phyloP scores from a whole-genome alignment of 2,888 invertebrate species.

The Trachelus troglodyta region DNA sequence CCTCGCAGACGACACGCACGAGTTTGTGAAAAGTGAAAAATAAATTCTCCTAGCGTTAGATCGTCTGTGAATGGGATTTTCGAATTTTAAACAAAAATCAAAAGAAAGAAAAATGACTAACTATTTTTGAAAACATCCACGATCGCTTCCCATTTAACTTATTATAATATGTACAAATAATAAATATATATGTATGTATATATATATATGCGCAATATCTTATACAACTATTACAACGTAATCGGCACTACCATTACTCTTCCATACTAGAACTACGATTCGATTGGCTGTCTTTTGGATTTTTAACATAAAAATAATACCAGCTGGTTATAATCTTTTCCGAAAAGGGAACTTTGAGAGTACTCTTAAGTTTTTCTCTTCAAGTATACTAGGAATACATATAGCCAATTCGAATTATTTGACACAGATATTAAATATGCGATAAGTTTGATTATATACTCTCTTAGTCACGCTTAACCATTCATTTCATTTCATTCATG shows the following conservation, averaged over 20 bases:
- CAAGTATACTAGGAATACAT: neutral
- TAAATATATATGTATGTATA: slow-evolving; percentile 40
- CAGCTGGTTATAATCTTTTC: neutral
- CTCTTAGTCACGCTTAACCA: slow-evolving; percentile 5
- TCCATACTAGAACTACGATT: neutral
- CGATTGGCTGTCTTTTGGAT: neutral
- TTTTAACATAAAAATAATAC: neutral
- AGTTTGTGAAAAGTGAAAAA: neutral
- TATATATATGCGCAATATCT: slow-evolving; percentile 10
- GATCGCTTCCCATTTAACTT: slow-evolving; percentile 25
- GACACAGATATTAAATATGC: slow-evolving; percentile 5
- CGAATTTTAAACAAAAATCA: neutral
- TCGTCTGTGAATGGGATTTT: neutral
- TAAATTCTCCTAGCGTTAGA: neutral
- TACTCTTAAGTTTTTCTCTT: neutral
- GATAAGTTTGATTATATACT: slow-evolving; percentile 21
- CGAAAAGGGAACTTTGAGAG: neutral
- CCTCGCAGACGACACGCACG: neutral
- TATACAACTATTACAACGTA: slow-evolving; percentile 25
- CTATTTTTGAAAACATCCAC: slow-evolving; percentile 14
- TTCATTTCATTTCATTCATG: neutral
- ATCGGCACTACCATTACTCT: neutral
- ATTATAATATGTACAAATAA: slow-evolving; percentile 53
- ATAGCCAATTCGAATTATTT: slow-evolving; percentile 1
- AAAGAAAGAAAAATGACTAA: neutral